Percentiles rank a stretch among this genome's conserved stretches.
Evolutionary conservation across 1,140 invertebrate species (phyloP).

Genomic region (Lithobius niger): DNA sequence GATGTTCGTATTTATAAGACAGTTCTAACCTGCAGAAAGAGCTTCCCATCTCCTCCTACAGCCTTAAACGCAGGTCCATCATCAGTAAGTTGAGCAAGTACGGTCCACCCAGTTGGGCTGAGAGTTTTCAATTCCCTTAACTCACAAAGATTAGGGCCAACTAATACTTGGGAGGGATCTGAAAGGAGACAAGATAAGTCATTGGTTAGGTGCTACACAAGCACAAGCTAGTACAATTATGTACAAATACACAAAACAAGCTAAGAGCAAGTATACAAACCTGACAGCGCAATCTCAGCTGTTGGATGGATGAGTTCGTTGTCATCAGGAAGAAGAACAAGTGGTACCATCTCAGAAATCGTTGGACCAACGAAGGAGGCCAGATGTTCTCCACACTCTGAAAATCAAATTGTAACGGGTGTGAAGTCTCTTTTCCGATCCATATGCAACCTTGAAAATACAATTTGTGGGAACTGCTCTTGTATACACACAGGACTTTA

Average conservation of each 20-base stretch:
- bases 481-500: too few species aligned
- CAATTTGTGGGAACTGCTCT: too few species aligned
- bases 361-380: slow-evolving; percentile 46
- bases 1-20: too few species aligned
- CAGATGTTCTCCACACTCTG: neutral
- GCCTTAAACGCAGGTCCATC: neutral
- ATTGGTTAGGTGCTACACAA: too few species aligned
- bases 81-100: neutral
- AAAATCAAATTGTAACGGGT: too few species aligned
- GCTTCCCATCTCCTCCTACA: neutral
- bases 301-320: slow-evolving; percentile 75
- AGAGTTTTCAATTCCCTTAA: neutral
- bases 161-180: neutral
- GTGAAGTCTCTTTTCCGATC: too few species aligned
- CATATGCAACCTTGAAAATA: too few species aligned
- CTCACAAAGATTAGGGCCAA: neutral
- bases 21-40: slow-evolving; percentile 4
- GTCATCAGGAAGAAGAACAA: slow-evolving; percentile 64
- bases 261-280: slow-evolving; percentile 35
- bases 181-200: too few species aligned
- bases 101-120: neutral
- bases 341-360: slow-evolving; percentile 55
- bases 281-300: slow-evolving; percentile 63
- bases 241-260: neutral
- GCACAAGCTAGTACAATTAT: too few species aligned